phyloP scores from a whole-genome alignment of 2,888 invertebrate species.

The Geophilus truncorum region DNA sequence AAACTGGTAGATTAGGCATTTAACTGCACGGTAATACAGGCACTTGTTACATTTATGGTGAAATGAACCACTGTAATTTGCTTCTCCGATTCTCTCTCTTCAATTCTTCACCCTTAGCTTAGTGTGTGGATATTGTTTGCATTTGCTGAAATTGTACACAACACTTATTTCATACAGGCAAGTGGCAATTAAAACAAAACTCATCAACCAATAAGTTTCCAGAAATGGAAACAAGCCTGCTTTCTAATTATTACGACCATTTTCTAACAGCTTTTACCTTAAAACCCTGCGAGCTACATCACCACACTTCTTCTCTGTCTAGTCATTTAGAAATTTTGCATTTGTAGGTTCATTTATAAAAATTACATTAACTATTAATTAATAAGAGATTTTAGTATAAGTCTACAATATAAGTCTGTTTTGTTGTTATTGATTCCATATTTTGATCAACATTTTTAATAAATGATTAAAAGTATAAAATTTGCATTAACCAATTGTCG shows the following conservation, averaged over 20 bases:
- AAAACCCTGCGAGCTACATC: background rate
- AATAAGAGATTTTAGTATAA: too few relatives aligned
- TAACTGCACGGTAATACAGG: slow-evolving; percentile 22
- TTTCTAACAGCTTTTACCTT: background rate
- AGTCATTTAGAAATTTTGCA: background rate
- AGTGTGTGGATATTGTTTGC: slow-evolving; percentile 10
- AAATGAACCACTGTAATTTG: slow-evolving; percentile 29
- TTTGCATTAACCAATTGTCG: background rate
- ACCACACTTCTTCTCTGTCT: background rate
- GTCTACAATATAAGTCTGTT: too few relatives aligned
- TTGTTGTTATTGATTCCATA: too few relatives aligned
- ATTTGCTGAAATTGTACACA: background rate
- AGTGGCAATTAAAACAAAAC: slow-evolving; percentile 12
- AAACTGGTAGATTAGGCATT: slow-evolving; percentile 25
- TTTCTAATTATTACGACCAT: background rate
- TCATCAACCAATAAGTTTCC: slow-evolving; percentile 4
- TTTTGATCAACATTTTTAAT: too few relatives aligned
- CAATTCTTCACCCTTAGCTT: slow-evolving; percentile 12
- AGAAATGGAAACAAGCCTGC: background rate
- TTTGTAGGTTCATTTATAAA: background rate
- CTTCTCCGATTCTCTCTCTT: slow-evolving; percentile 25
- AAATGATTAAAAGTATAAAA: background rate
- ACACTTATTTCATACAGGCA: background rate
- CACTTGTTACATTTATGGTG: slow-evolving; percentile 28
- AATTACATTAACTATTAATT: too few relatives aligned